Base-by-base conservation (phyloP, 2,888 invertebrate genomes). In the Lapara coniferarum region DNA sequence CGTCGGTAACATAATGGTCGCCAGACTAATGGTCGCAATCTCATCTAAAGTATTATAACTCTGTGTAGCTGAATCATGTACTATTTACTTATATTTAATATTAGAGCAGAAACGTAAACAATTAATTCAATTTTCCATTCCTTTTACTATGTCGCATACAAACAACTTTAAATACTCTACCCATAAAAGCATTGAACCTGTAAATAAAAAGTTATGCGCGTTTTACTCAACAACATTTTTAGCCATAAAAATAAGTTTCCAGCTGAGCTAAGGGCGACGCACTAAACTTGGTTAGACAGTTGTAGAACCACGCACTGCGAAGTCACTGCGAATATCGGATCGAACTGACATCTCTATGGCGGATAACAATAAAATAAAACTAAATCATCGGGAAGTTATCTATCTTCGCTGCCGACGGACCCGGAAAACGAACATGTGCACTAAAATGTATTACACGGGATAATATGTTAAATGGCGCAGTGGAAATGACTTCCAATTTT, bases 341-440 rank as follows among this genome's bases (percentile, higher is more conserved):
- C 80, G 83, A 76, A 79, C 82, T 83, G 84, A 89, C 88, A 89
- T 87, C 90, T 86, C 88, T 85, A 89, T 86, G 85, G 85, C 81
- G 86, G 87, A 90, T 90, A 91, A 91, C 91, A 92, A 93, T 93
- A 93, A 93, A 93, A 93, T 93, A 93, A 93, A 93, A 93, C 86
- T 91, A 93, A 93, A 92, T 92, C 93, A 92, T 92, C 91, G 90
- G 91, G 92, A 93, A 93, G 92, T 92, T 92, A 92, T 93, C 89
- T 92, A 89, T 92, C 91, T 91, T 83, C 82, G 82, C 78, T 84
- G 85, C 77, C 83, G 86, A 83, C 85, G 83, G 81, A 81, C 80
- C 77, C 85, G 88, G 89, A 84, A 87, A 82, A 82, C 85, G 85
- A 85, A 78, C 88, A 88, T 90, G 88, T 88, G 88, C 84, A 85